These are phyloP conservation scores for Phortica variegata DNA, from an alignment of 1,140 invertebrate species.

Conservation along the genomic window DNA sequence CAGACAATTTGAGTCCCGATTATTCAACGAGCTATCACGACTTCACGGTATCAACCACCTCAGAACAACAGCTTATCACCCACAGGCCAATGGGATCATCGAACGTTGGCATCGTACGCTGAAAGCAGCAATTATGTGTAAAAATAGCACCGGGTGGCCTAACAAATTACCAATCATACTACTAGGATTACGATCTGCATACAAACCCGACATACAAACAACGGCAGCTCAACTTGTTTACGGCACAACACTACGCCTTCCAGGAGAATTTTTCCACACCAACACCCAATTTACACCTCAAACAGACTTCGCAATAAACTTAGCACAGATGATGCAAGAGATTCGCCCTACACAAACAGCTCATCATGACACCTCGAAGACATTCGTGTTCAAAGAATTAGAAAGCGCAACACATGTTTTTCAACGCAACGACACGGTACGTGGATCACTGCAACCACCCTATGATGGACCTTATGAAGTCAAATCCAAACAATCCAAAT, in stretches of 20 bases:
- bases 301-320: slow-evolving; percentile 16
- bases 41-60: slow-evolving; percentile 14
- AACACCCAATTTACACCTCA: background rate
- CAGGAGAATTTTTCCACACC: slow-evolving; percentile 45
- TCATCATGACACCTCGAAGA: slow-evolving; percentile 19
- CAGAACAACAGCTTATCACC: slow-evolving; percentile 43
- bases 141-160: slow-evolving; percentile 24
- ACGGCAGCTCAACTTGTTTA: slow-evolving; percentile 33
- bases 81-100: slow-evolving; percentile 35
- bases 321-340: slow-evolving; percentile 19
- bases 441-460: slow-evolving; percentile 43
- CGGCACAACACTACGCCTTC: slow-evolving; percentile 34
- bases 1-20: slow-evolving; percentile 45
- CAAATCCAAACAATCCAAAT: slow-evolving; percentile 31
- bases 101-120: slow-evolving; percentile 43
- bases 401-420: slow-evolving; percentile 41
- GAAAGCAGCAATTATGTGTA: slow-evolving; percentile 36
- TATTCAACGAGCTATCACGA: slow-evolving; percentile 25
- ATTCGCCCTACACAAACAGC: slow-evolving; percentile 18
- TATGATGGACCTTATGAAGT: slow-evolving; percentile 54
- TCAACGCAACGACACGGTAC: slow-evolving; percentile 41
- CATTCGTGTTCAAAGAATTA: slow-evolving; percentile 32
- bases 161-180: slow-evolving; percentile 32
- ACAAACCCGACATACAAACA: slow-evolving; percentile 36
- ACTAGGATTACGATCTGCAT: slow-evolving; percentile 18